These are phyloP conservation scores for Hydrolagus affinis DNA, from an alignment of 2,113 vertebrate species.

Conservation along the genomic window DNA sequence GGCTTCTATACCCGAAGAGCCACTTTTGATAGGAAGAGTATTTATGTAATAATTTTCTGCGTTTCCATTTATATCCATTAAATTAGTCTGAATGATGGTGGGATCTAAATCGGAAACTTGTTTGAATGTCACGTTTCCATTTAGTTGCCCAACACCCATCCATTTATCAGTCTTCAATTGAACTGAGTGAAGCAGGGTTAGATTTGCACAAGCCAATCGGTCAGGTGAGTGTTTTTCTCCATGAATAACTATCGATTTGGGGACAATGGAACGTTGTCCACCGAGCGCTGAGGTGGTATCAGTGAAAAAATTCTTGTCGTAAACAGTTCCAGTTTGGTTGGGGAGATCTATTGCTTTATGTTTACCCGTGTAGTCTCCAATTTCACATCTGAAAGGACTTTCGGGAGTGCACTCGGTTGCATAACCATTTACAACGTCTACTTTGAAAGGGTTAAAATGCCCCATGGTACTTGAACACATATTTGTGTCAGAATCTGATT, in stretches of 20 bases:
- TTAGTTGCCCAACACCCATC: slow-evolving; percentile 45
- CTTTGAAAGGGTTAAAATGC: slow-evolving; percentile 60
- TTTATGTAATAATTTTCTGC: slow-evolving; percentile 62
- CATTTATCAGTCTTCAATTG: slow-evolving; percentile 44
- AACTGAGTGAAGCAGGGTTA: slow-evolving; percentile 45
- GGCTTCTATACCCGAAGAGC: slow-evolving; percentile 34
- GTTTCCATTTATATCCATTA: slow-evolving; percentile 43
- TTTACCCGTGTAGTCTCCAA: slow-evolving; percentile 57
- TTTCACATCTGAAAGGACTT: slow-evolving; percentile 56
- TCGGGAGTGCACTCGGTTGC: slow-evolving; percentile 43
- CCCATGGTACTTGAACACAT: slow-evolving; percentile 49
- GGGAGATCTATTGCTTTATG: slow-evolving; percentile 45
- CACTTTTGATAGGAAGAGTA: slow-evolving; percentile 48
- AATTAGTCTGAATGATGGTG: slow-evolving; percentile 47
- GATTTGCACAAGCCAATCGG: slow-evolving; percentile 61
- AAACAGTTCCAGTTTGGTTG: slow-evolving; percentile 34
- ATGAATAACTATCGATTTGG: slow-evolving; percentile 61
- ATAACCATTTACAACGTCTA: slow-evolving; percentile 49
- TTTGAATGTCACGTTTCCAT: slow-evolving; percentile 47
- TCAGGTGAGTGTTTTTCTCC: slow-evolving; percentile 35
- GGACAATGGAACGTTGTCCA: slow-evolving; percentile 42
- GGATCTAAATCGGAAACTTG: slow-evolving; percentile 50
- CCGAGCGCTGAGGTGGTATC: slow-evolving; percentile 57
- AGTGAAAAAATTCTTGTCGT: slow-evolving; percentile 56
- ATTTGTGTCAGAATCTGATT: slow-evolving; percentile 46